phyloP scores from a whole-genome alignment of 2,113 vertebrate species.

The Rhea pennata region DNA sequence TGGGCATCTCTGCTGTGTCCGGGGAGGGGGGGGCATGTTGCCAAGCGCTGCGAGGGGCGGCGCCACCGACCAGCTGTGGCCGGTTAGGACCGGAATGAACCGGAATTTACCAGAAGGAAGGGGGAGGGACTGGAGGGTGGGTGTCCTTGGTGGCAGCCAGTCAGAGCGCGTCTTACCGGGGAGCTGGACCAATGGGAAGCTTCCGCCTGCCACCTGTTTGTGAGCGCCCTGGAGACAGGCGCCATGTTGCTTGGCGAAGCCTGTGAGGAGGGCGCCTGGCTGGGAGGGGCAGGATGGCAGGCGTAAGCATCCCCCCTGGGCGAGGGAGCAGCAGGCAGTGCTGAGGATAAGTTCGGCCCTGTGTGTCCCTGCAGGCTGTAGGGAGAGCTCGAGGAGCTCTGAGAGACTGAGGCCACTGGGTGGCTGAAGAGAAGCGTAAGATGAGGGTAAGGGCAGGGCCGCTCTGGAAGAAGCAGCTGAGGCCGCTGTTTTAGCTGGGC shows the following conservation, averaged over 20 bases:
- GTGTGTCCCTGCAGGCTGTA: not conserved
- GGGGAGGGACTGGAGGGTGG: not conserved
- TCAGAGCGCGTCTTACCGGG: rapidly evolving
- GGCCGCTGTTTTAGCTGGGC: rapidly evolving
- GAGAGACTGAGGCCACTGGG: too few species aligned
- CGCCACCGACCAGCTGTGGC: too few species aligned
- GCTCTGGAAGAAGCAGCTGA: not conserved
- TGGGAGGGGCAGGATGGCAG: not conserved
- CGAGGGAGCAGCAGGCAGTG: rapidly evolving
- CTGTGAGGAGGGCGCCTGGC: rapidly evolving
- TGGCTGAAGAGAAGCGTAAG: too few species aligned
- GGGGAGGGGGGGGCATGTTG: too few species aligned
- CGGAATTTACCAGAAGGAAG: not conserved
- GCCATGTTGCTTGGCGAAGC: too few species aligned
- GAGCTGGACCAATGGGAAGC: not conserved
- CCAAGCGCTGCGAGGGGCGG: too few species aligned
- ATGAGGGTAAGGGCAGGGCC: too few species aligned
- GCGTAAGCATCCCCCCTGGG: too few species aligned
- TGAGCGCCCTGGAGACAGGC: not conserved
- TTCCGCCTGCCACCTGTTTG: rapidly evolving
- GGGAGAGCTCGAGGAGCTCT: rapidly evolving
- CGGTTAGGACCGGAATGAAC: too few species aligned
- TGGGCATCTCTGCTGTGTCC: rapidly evolving
- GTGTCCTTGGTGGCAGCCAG: not conserved
- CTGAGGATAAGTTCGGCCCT: not conserved